These are phyloP conservation scores for Cariama cristata DNA, from an alignment of 2,113 vertebrate genomes.

Conservation along the genomic window DNA sequence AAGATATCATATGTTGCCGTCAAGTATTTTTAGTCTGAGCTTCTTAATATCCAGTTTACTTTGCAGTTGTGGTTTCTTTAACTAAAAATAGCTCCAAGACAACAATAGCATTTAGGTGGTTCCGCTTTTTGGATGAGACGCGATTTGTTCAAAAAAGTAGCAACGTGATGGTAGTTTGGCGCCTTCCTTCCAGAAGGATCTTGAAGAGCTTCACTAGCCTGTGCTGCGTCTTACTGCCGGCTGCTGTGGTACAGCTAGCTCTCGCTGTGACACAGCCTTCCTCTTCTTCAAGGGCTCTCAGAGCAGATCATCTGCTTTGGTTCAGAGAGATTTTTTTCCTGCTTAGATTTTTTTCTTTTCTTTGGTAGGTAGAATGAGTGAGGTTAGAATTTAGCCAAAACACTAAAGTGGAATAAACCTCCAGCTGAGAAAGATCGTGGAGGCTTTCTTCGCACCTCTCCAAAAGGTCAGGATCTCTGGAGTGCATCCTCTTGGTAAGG, in stretches of 20 bases:
- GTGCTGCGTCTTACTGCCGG: background rate
- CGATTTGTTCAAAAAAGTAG: background rate
- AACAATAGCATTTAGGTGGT: constrained; percentile 33
- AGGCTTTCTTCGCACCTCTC: background rate
- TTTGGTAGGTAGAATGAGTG: background rate
- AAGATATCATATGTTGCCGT: constrained; percentile 5
- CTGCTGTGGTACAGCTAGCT: background rate
- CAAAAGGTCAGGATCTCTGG: background rate
- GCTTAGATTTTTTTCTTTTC: background rate
- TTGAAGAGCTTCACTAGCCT: background rate
- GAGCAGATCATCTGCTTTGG: background rate
- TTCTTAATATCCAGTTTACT: constrained; percentile 28
- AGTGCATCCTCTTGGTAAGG: background rate
- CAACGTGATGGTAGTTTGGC: background rate
- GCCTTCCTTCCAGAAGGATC: background rate
- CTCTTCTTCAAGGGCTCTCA: background rate
- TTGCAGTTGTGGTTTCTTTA: constrained; percentile 10
- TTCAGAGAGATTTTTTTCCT: background rate
- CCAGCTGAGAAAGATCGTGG: background rate
- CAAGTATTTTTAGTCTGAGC: constrained; percentile 43
- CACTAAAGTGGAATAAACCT: background rate
- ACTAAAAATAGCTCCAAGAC: constrained; percentile 2
- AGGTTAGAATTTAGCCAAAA: background rate
- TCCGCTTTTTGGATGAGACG: background rate
- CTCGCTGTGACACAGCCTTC: background rate